phyloP scores from a whole-genome alignment of 2,113 vertebrate species.

The Mellivora capensis region DNA sequence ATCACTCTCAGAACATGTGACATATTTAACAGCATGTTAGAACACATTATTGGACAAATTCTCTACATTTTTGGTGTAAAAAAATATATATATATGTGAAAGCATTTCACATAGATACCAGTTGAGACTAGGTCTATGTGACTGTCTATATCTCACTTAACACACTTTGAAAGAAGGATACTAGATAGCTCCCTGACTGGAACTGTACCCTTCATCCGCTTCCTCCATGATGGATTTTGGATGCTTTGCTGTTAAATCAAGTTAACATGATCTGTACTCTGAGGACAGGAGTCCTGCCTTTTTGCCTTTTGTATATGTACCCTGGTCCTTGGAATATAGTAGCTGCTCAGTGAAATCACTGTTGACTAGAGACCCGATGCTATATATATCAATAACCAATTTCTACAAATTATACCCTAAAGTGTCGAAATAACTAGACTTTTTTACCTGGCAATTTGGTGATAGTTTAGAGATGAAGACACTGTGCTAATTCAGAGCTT shows the following conservation, averaged over 20 bases:
- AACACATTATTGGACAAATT: not conserved
- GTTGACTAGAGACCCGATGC: not conserved
- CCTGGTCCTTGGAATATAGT: not conserved
- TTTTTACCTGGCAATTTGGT: not conserved
- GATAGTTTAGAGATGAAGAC: not conserved
- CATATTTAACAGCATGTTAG: not conserved
- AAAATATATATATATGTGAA: not conserved
- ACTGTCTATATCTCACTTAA: not conserved
- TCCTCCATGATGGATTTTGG: not conserved
- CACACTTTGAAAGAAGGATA: not conserved
- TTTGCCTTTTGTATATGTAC: not conserved
- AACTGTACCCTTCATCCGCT: not conserved
- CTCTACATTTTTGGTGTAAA: not conserved
- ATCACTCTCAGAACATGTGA: not conserved
- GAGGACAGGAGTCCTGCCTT: not conserved
- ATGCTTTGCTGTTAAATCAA: not conserved
- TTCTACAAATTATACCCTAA: conserved; percentile 18
- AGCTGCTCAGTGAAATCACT: not conserved
- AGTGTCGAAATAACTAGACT: not conserved
- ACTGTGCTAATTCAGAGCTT: not conserved
- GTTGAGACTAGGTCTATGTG: not conserved
- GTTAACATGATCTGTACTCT: not conserved
- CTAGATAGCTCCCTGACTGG: not conserved
- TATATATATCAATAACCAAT: not conserved
- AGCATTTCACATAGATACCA: not conserved